These are phyloP conservation scores for Chrosomus eos DNA, from an alignment of 2,797 vertebrate species.

Conservation along the genomic window DNA sequence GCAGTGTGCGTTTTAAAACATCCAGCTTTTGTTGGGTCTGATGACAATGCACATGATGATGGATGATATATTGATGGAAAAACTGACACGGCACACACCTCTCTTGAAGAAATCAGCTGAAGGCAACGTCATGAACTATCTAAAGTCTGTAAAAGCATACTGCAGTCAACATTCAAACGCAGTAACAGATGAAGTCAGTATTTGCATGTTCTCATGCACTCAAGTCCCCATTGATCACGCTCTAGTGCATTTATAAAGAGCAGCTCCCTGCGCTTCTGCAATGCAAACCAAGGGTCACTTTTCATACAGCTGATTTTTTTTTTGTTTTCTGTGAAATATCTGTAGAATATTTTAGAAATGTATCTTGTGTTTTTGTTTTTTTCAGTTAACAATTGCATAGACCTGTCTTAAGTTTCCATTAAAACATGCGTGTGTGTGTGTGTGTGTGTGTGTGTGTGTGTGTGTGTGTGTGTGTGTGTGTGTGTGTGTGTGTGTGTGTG, in stretches of 20 bases:
- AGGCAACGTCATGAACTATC: neutral
- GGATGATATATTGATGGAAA: neutral
- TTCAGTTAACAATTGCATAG: neutral
- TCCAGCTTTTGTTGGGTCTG: neutral
- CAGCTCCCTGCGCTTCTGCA: neutral
- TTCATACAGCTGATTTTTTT: neutral
- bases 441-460: neutral
- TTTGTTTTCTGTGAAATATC: neutral
- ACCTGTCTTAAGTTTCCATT: neutral
- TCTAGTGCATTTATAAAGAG: neutral
- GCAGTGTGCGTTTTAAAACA: neutral
- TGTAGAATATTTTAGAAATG: neutral
- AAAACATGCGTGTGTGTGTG: neutral
- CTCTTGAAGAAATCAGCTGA: neutral
- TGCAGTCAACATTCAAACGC: slow-evolving; percentile 22
- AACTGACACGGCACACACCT: neutral
- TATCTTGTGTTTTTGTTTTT: neutral
- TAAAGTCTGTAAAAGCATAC: neutral
- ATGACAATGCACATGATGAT: neutral
- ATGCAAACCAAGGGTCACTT: neutral
- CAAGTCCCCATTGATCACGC: neutral
- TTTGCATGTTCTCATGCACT: neutral
- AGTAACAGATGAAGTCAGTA: neutral
- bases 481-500: neutral
- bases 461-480: neutral